Evolutionary conservation across 35 echinoderm and acorn worm species (phyloP), one percentile per base, ranked within the genome.

Genomic region (Ophioderma brevispina): DNA sequence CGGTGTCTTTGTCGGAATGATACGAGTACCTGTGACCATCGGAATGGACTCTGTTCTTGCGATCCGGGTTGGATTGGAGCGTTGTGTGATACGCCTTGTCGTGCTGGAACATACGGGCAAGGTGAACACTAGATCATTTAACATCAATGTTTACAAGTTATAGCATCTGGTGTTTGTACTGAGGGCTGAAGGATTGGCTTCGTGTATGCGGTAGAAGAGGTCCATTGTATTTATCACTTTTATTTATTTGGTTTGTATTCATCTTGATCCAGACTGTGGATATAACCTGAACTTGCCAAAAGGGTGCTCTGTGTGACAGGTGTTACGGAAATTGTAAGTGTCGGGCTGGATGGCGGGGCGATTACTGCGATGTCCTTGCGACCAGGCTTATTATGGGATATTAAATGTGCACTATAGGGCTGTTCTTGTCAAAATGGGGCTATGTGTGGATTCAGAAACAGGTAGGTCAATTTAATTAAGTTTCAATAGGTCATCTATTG

Each of bases 221-320:
- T n/a, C n/a, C n/a, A n/a, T n/a, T n/a, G n/a, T n/a, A n/a, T n/a
- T n/a, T n/a, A n/a, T n/a, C n/a, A n/a, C n/a, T n/a, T n/a, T n/a
- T n/a, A n/a, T n/a, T n/a, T n/a, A n/a, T n/a, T n/a, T n/a, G n/a
- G n/a, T n/a, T n/a, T n/a, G n/a, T n/a, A n/a, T n/a, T n/a, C n/a
- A n/a, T n/a, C n/a, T n/a, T n/a, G n/a, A 40, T 49, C 33, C 39
- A 75, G 87, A 50, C 10, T 99, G 97, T 85, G 84, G 39, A 1
- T 75, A 81, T 63, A 40, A 31, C n/a, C 32, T 99, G 97, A 39
- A 77, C 41, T 35, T 99, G 97, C 85, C 90, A 90, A 35, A 90
- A 93, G 84, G 91, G 84, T 35, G 94, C 78, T 28, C 50, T 36
- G 0, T 99, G 97, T 84, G 76, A 95, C 78, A 75, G 49, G 79